Base-by-base conservation (phyloP, 2,888 invertebrate species). In the Hypselothyrea guttata region DNA sequence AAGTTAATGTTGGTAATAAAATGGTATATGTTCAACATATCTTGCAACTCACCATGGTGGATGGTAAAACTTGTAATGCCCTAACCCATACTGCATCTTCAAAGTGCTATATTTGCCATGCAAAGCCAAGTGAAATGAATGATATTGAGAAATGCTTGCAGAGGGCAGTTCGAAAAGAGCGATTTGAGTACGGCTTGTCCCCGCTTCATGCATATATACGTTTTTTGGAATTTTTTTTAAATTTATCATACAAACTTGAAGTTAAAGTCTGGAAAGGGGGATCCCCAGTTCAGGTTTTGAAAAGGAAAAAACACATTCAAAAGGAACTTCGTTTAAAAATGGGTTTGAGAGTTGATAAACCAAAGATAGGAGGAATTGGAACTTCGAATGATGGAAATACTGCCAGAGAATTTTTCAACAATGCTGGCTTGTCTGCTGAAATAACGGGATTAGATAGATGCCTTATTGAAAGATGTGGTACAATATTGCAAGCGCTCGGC, bases 361-460 rank as follows among this genome's bases (percentile, higher is more conserved):
- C 46, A 1, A 46, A 22, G 15, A 15, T 12, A 5, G 46, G 46
- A 13, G 46, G 46, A 8, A 35, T 13, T 4, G 46, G 58, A 37
- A 30, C 22, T 1, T 46, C 57, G 1, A 59, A 49, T 8, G 47
- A 59, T 13, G 42, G 40, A 41, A 58, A 58, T 41, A 22, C 13
- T 1, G 41, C 51, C 1, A 52, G 47, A 28, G 44, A 42, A 44
- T 52, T 53, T 28, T 60, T 59, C 33, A 11, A n/a, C n/a, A 59
- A 53, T 16, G 11, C 38, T 1, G 9, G n/a, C 4, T 31, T 40
- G 11, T 2, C 37, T 7, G 12, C 46, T 7, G 46, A 27, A 7
- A 46, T 46, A 13, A 46, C 46, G n/a, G 46, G 35, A 3, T 9
- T 47, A 11, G 15, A 53, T 38, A 28, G 27, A 35, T 11, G 5